Base-by-base conservation (phyloP, 2,888 invertebrate genomes). In the Doris montereyensis region DNA sequence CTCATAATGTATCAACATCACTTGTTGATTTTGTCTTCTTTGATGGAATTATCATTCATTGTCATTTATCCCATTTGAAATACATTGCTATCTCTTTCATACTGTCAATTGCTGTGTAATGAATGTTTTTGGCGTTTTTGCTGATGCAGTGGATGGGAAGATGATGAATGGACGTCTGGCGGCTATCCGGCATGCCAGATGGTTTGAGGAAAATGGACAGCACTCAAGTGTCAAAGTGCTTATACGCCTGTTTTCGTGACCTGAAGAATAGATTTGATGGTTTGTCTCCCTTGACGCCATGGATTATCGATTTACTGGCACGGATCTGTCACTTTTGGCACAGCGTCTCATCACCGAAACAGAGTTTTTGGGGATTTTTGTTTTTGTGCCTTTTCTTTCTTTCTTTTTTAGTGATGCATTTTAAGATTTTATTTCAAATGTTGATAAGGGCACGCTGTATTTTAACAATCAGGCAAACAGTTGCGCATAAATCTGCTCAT, bases 141-240 rank as follows among this genome's bases (percentile, higher is more conserved):
- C 76, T 60, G 77, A 87, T 88, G 58, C 84, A 93, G 93, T 95
- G 87, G 94, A 94, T 82, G 93, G 93, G 21, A 94, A 94, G 90
- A 93, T 95, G 62, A 95, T 97, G 93, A 95, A 95, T 91, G 95
- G 96, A 77, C 97, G 98, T 91, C 92, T 98, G 88, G 96, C 97
- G 0, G 97, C 98, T 0, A 97, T 99, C 82, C 94, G 98, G 32
- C 99, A 99, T 92, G 96, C 97, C 80, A 94, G 97, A 34, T 99
- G 99, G 99, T 98, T 98, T 91, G 98, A 98, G 90, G 98, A 98
- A 91, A 97, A 98, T 89, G 97, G 97, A 0, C 97, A 97, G 90
- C 98, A 98, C 91, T 97, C 98, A 3, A 89, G 97, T 28, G 97
- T 98, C 81, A 98, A 98, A 93, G 96, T 97, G 4, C 92, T 99